These are phyloP conservation scores for Pterois miles DNA, from an alignment of 2,797 vertebrate genomes.

Conservation along the genomic window DNA sequence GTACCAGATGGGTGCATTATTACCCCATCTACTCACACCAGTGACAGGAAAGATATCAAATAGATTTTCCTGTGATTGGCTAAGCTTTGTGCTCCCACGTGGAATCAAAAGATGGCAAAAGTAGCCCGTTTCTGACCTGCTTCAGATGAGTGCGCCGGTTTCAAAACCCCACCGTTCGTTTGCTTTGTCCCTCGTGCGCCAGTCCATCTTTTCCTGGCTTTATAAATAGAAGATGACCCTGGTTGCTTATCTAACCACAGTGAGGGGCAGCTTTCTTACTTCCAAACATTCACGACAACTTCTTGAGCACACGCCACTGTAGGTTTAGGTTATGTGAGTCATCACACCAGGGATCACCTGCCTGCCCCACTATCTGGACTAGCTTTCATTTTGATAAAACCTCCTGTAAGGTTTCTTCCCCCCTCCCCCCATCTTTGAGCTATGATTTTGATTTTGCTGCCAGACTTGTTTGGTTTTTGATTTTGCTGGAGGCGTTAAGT, in stretches of 20 bases:
- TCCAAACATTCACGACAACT: background rate
- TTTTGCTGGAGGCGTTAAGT: conserved; percentile 2
- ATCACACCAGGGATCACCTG: background rate
- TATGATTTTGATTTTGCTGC: conserved; percentile 62
- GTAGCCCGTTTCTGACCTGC: background rate
- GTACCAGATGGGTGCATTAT: background rate
- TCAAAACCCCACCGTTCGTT: background rate
- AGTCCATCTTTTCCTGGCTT: background rate
- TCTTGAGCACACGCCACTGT: background rate
- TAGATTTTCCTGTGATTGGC: conserved; percentile 9
- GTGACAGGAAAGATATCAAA: conserved; percentile 7
- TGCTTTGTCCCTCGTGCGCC: background rate
- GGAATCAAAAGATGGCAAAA: background rate
- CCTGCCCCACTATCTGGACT: background rate
- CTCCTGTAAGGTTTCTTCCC: background rate
- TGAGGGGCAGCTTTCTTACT: background rate
- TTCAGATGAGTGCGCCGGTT: background rate
- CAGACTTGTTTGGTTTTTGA: conserved; percentile 34
- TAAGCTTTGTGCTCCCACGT: background rate
- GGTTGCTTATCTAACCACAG: background rate
- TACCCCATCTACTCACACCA: background rate
- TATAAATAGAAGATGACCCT: background rate
- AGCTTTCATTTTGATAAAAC: background rate
- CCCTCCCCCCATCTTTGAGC: background rate
- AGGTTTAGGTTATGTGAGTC: background rate